Percentiles rank a stretch among this genome's conserved stretches.
Conservation (phyloP, 2,888 invertebrate species). For the Aplocera efformata region DNA sequence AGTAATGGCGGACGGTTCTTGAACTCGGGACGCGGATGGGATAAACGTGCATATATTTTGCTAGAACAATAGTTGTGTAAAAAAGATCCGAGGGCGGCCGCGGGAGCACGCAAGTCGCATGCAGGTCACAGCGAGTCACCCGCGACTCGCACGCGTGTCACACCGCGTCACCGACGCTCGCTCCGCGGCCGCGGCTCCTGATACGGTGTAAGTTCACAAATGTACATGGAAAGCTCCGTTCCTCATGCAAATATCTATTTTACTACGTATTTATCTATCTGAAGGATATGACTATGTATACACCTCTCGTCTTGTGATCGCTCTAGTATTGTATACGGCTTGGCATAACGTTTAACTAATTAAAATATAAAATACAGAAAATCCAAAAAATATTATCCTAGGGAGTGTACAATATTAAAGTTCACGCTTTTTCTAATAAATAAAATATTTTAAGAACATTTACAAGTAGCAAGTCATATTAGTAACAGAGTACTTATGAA, state of each 20-base stretch:
- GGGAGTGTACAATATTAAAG: slow-evolving; percentile 77
- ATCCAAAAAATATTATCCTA: slow-evolving; percentile 53
- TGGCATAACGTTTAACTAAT: slow-evolving; percentile 68
- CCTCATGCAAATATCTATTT: slow-evolving; percentile 59
- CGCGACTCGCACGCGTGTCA: slow-evolving; percentile 23
- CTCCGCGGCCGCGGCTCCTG: slow-evolving; percentile 3
- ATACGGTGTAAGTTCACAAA: slow-evolving; percentile 11
- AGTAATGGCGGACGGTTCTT: not conserved
- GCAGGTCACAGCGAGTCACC: slow-evolving; percentile 5
- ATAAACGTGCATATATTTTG: slow-evolving; percentile 25
- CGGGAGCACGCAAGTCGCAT: slow-evolving; percentile 39
- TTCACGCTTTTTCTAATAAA: slow-evolving; percentile 55
- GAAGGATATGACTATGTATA: slow-evolving; percentile 61
- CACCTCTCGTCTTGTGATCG: slow-evolving; percentile 59
- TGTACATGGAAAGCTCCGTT: slow-evolving; percentile 39
- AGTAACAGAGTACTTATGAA: slow-evolving; percentile 69
- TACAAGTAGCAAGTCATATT: slow-evolving; percentile 67
- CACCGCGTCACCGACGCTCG: too few species aligned
- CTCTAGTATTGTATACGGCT: slow-evolving; percentile 77
- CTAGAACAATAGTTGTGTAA: slow-evolving; percentile 29
- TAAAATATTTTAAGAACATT: slow-evolving; percentile 74
- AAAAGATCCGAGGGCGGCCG: slow-evolving; percentile 45
- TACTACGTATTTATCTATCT: slow-evolving; percentile 68
- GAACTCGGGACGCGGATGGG: slow-evolving; percentile 1
- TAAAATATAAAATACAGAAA: slow-evolving; percentile 60